phyloP scores from a whole-genome alignment of 2,113 vertebrate genomes.

The Calcarius ornatus region DNA sequence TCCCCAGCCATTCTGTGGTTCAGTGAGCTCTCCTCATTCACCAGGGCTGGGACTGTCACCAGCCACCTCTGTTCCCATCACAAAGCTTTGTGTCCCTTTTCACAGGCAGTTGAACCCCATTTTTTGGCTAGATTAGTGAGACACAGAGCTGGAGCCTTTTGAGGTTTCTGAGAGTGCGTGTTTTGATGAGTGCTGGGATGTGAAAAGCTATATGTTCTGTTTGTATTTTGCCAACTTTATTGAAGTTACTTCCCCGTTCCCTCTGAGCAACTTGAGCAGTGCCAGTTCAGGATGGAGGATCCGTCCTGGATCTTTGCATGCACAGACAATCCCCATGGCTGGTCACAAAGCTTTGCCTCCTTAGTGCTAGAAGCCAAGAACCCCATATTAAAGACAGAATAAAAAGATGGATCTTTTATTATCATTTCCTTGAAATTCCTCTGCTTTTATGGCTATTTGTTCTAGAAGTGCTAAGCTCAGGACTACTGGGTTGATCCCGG shows the following conservation, averaged over 20 bases:
- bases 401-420: neutral
- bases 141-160: neutral
- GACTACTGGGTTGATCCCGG: neutral
- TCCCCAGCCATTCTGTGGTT: neutral
- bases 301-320: neutral
- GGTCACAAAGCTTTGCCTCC: neutral
- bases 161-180: neutral
- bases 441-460: constrained; percentile 31
- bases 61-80: neutral
- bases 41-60: neutral
- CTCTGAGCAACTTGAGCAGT: neutral
- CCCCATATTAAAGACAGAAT: neutral
- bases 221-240: neutral
- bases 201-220: neutral
- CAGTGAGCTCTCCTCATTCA: neutral
- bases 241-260: neutral
- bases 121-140: neutral
- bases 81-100: neutral
- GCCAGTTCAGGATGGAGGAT: neutral
- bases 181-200: neutral
- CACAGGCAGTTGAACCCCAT: rapidly evolving
- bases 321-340: neutral
- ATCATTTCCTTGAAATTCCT: neutral
- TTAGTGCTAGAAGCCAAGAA: neutral
- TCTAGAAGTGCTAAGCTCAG: constrained; percentile 45